phyloP scores from a whole-genome alignment of 2,888 invertebrate species.

The Pegoplata infirma region DNA sequence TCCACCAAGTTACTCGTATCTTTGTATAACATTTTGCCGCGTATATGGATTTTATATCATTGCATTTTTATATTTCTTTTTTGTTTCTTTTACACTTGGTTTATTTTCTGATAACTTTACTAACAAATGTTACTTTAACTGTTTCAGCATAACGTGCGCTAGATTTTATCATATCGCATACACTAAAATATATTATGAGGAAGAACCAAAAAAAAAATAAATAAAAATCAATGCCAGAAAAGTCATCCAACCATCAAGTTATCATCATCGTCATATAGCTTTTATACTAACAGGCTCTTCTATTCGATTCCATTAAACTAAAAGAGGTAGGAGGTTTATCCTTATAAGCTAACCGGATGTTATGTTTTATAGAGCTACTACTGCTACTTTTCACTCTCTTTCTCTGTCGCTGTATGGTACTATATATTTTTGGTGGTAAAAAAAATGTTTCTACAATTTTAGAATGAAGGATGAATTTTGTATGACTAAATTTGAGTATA shows the following conservation, averaged over 20 bases:
- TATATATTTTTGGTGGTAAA: conserved; percentile 24
- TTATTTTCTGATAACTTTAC: conserved; percentile 59
- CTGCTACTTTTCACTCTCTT: conserved; percentile 1
- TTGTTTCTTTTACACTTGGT: conserved; percentile 53
- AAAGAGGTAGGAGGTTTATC: conserved; percentile 23
- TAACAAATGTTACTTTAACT: conserved; percentile 61
- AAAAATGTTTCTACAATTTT: conserved; percentile 6
- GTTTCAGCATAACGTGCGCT: conserved; percentile 56
- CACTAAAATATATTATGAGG: too few relatives aligned
- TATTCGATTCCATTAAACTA: background rate
- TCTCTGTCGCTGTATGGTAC: too few relatives aligned
- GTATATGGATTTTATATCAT: conserved; percentile 50
- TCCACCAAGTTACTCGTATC: conserved; percentile 24
- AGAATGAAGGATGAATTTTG: background rate
- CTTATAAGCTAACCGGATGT: conserved; percentile 59
- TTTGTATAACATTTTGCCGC: conserved; percentile 45
- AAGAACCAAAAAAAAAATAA: background rate
- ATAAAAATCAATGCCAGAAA: conserved; percentile 50
- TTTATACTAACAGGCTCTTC: conserved; percentile 6
- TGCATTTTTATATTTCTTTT: conserved; percentile 49
- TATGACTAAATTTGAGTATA: too few relatives aligned
- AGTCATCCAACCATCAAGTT: conserved; percentile 61
- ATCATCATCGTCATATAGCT: conserved; percentile 31
- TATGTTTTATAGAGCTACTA: conserved; percentile 39
- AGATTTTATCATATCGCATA: conserved; percentile 50